A percentile compares a stretch with the other conserved stretches of the same genome.
phyloP scores from a whole-genome alignment of 2,888 invertebrate genomes.

The Heliconius sara region DNA sequence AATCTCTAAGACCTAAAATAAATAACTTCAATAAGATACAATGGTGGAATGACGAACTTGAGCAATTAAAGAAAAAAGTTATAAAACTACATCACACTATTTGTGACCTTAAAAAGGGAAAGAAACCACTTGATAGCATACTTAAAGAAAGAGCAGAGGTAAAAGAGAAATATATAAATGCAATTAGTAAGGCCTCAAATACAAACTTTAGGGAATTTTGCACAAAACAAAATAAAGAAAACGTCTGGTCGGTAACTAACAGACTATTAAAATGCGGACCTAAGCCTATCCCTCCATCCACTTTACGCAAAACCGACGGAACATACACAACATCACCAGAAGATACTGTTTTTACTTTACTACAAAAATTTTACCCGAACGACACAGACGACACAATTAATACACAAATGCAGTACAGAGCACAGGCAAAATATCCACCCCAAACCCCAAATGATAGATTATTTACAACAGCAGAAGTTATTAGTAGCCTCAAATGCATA shows the following conservation, averaged over 20 bases:
- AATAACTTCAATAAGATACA: too few relatives aligned
- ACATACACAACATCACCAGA: not conserved
- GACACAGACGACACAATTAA: not conserved
- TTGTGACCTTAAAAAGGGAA: not conserved
- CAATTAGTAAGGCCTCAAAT: not conserved
- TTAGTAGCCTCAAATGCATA: not conserved
- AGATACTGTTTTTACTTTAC: not conserved
- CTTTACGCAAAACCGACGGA: not conserved
- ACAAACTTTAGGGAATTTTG: not conserved
- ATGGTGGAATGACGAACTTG: not conserved
- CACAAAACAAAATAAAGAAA: not conserved
- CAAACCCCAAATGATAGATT: not conserved
- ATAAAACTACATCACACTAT: not conserved
- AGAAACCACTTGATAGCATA: not conserved
- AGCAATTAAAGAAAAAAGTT: not conserved
- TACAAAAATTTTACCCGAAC: not conserved
- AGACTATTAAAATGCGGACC: not conserved
- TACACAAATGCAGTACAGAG: not conserved
- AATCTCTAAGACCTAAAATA: too few relatives aligned
- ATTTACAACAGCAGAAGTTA: not conserved
- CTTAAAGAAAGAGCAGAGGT: not conserved
- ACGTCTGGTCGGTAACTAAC: not conserved
- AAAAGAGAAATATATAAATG: not conserved
- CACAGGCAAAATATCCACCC: not conserved
- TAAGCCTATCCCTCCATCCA: not conserved